Base-by-base conservation (phyloP, 2,113 vertebrate species). In the Rhinoderma darwinii region DNA sequence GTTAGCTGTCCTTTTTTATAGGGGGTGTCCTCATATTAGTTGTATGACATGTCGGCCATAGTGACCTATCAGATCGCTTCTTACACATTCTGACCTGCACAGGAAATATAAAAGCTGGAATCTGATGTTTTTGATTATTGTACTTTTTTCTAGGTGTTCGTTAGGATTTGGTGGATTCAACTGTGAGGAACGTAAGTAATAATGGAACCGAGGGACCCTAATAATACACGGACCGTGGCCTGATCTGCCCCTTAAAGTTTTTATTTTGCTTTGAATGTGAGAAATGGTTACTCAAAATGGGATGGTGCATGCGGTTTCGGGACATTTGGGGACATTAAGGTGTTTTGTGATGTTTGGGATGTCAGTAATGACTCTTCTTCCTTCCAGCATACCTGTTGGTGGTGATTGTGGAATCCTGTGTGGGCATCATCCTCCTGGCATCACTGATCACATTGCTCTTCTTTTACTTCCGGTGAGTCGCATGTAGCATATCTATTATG, bases 151-250 rank as follows among this genome's bases (percentile, higher is more conserved):
- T 10, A 83, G 82, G 20, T 83, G 82, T 35, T 44, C 82, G 3
- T 32, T 83, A 32, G 82, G 82, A 35, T 83, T 72, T 44, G 32
- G 82, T n/a, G 82, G 82, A 0, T 83, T 83, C 30, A 72, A 70
- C 82, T 83, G 82, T 32, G 63, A 83, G 11, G 82, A 83, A 50
- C 8, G 82, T 83, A 37, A 83, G 82, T 72, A n/a, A 43, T 27
- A 74, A 73, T 25, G 6, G 6, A 20, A 20, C 18, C 59, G 2
- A 0, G 17, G n/a, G 25, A 63, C 25, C 59, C 59, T 20, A n/a
- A n/a, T n/a, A n/a, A n/a, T n/a, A n/a, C n/a, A n/a, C n/a, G n/a
- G n/a, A n/a, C n/a, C n/a, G n/a, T n/a, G n/a, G n/a, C n/a, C n/a
- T n/a, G n/a, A n/a, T n/a, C n/a, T n/a, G n/a, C n/a, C n/a, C n/a